phyloP scores from a whole-genome alignment of 2,888 invertebrate genomes.

The Cheilosia pagana region DNA sequence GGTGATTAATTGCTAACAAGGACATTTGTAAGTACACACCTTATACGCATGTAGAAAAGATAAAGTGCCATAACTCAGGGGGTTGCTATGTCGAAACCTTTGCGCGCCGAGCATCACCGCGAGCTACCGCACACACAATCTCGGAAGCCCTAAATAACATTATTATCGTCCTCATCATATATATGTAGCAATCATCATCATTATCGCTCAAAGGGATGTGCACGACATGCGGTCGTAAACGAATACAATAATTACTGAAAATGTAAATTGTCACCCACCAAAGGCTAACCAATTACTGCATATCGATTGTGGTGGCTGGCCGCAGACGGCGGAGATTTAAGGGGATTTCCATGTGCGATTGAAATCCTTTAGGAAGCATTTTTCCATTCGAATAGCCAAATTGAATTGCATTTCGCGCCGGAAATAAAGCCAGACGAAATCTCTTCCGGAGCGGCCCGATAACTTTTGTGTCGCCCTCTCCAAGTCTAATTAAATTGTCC shows the following conservation, averaged over 20 bases:
- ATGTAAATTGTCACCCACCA: conserved; percentile 45
- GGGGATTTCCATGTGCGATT: conserved; percentile 14
- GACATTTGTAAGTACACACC: conserved; percentile 46
- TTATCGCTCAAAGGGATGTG: conserved; percentile 25
- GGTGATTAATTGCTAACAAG: conserved; percentile 65
- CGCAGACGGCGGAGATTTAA: conserved; percentile 29
- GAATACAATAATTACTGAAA: conserved; percentile 39
- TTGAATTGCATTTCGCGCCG: conserved; percentile 41
- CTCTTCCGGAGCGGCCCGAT: conserved; percentile 5
- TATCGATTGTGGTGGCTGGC: conserved; percentile 31
- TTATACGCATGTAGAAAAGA: conserved; percentile 22
- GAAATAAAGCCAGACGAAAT: conserved; percentile 1
- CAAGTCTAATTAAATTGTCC: conserved; percentile 21
- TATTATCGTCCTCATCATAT: conserved; percentile 24
- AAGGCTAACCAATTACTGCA: conserved; percentile 52
- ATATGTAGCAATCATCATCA: conserved; percentile 32
- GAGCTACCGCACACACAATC: conserved; percentile 31
- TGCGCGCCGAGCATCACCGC: conserved; percentile 37
- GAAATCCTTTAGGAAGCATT: conserved; percentile 32
- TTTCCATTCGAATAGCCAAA: conserved; percentile 41
- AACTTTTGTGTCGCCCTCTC: conserved; percentile 6
- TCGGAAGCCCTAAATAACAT: conserved; percentile 30
- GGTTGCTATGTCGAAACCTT: neutral
- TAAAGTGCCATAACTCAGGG: conserved; percentile 56
- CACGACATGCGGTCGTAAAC: conserved; percentile 7